Conservation (phyloP, 2,113 vertebrate genomes). For the Crocuta crocuta region DNA sequence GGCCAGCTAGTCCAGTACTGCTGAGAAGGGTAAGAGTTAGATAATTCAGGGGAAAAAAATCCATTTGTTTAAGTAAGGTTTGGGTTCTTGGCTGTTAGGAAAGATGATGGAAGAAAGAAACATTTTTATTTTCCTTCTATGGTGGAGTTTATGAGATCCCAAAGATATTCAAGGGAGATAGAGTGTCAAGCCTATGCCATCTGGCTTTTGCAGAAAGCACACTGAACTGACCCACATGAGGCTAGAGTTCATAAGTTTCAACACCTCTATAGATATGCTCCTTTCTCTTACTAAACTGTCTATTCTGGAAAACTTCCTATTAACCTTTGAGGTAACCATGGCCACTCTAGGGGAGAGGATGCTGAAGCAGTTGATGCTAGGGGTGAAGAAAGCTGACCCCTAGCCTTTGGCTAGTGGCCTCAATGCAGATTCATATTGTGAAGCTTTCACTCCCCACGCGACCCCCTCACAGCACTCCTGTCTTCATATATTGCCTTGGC, state of each 20-base stretch:
- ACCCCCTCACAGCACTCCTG: accelerated
- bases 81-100: neutral
- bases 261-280: neutral
- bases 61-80: neutral
- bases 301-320: neutral
- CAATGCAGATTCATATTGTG: neutral
- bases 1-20: no score
- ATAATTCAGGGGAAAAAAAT: neutral
- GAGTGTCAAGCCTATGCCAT: neutral
- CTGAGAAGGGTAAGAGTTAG: neutral
- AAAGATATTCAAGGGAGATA: neutral
- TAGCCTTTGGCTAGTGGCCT: neutral
- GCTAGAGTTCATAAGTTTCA: neutral
- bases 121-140: neutral
- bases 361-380: neutral
- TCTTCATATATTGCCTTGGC: neutral
- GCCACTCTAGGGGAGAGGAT: neutral
- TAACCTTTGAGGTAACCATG: neutral
- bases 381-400: neutral
- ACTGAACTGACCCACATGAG: neutral
- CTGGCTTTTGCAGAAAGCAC: neutral
- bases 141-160: neutral
- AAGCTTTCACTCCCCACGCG: no score
- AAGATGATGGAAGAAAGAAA: neutral
- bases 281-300: neutral